Base-by-base conservation (phyloP, 2,797 vertebrate species). In the Microcaecilia unicolor region DNA sequence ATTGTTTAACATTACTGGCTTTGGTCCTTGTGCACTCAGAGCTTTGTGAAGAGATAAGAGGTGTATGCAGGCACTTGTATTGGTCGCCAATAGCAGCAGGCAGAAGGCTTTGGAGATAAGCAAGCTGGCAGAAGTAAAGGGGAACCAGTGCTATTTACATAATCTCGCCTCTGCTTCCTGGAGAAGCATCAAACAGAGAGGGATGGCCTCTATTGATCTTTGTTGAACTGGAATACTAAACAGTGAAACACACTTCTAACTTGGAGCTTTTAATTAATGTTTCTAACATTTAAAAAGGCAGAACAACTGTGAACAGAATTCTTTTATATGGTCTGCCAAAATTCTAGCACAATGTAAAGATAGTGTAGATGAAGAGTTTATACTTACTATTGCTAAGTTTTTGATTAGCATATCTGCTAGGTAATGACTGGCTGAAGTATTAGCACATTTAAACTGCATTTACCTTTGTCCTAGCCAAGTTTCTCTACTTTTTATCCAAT, bases 161-260 rank as follows among this genome's bases (percentile, higher is more conserved):
- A 88, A 91, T 90, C 84, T 62, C 62, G 75, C 72, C 71, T 62
- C 74, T 61, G 72, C 74, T 81, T 87, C 83, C 79, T 70, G 74
- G 84, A 64, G 81, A 82, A 79, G 74, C 65, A 34, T 74, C 76
- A 58, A 84, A 79, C 68, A 60, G 65, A 60, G 65, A 45, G 76
- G 56, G 61, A 67, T 78, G 80, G 78, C 83, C 85, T 83, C 81
- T 68, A 78, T 78, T 84, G 82, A 88, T 87, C 86, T 87, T 80
- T 87, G 80, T 70, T 78, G 75, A 83, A 81, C 82, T 82, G 76
- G 78, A 80, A 80, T 84, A 80, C 79, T 78, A 73, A 87, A 79
- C 74, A 64, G 48, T 57, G 70, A 74, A 43, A 74, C 38, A 73
- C 74, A 74, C 78, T 70, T 64, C 74, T 72, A 81, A 76, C 68